Conservation (phyloP, 2,888 invertebrate species). For the Gortyna flavago region DNA sequence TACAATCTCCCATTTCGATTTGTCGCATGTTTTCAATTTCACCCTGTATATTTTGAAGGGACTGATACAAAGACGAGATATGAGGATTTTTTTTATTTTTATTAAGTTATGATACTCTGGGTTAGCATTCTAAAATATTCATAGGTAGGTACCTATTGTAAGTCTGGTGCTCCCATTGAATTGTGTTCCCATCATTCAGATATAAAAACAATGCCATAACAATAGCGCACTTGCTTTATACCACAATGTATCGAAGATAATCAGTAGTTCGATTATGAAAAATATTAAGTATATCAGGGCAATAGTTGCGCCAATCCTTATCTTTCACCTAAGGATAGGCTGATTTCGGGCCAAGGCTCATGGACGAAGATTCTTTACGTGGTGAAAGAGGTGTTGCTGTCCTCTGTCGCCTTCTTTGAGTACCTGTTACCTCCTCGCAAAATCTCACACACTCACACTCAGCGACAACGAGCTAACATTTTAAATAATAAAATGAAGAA, state of each 20-base stretch:
- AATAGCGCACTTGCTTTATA: background rate
- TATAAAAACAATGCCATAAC: conserved; percentile 28
- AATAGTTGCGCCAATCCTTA: conserved; percentile 6
- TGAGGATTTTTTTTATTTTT: too few species aligned
- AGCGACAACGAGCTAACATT: background rate
- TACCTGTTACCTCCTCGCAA: background rate
- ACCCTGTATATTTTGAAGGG: too few species aligned
- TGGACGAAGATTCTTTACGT: background rate
- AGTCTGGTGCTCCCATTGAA: background rate
- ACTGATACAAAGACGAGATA: too few species aligned
- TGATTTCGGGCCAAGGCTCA: background rate
- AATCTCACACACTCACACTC: background rate
- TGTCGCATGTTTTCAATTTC: too few species aligned
- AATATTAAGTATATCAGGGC: conserved; percentile 21
- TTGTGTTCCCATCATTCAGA: conserved; percentile 19
- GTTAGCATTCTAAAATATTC: conserved; percentile 1
- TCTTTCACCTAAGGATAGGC: conserved; percentile 1
- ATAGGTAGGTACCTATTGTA: background rate
- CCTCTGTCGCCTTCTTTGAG: background rate
- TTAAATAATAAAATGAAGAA: background rate
- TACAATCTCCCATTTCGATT: too few species aligned
- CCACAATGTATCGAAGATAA: conserved; percentile 3
- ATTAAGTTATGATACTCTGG: too few species aligned
- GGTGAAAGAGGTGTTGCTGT: background rate
- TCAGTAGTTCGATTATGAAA: conserved; percentile 24